phyloP scores from a whole-genome alignment of 2,113 vertebrate species.

The Gallinago media region DNA sequence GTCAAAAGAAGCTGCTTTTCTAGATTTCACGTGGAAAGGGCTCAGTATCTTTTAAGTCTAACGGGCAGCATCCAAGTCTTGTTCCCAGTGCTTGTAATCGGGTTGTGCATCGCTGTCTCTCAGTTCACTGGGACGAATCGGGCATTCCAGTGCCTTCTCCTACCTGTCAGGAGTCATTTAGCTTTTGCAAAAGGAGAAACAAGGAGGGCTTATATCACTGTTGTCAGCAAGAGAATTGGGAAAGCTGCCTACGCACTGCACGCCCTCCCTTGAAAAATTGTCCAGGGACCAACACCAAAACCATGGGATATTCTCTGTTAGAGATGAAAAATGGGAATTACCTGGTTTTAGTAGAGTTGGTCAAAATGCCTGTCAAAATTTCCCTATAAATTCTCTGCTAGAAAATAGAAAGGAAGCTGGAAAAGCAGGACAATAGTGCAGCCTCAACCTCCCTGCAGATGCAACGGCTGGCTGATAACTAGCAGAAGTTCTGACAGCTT shows the following conservation, averaged over 20 bases:
- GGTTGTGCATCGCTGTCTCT: background rate
- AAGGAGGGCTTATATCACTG: accelerated
- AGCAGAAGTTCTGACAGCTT: background rate
- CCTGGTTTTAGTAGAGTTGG: background rate
- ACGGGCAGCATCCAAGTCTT: background rate
- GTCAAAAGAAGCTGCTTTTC: background rate
- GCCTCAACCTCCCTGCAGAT: background rate
- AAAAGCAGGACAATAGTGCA: background rate
- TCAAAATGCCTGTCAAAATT: background rate
- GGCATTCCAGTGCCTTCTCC: background rate
- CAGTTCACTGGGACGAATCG: background rate
- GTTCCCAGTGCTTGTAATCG: background rate
- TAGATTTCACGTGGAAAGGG: background rate
- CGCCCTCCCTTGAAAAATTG: background rate
- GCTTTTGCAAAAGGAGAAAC: background rate
- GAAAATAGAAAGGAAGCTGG: background rate
- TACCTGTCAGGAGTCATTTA: background rate
- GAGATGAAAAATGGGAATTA: background rate
- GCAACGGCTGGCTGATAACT: background rate
- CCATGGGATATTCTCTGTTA: background rate
- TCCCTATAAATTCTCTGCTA: background rate
- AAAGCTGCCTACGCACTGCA: background rate
- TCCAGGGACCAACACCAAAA: background rate
- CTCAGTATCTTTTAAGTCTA: background rate
- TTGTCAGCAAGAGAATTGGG: background rate